Percentiles rank a stretch among this genome's conserved stretches.
Evolutionary conservation across 2,888 invertebrate species (phyloP).

Genomic region (Aplocera efformata): DNA sequence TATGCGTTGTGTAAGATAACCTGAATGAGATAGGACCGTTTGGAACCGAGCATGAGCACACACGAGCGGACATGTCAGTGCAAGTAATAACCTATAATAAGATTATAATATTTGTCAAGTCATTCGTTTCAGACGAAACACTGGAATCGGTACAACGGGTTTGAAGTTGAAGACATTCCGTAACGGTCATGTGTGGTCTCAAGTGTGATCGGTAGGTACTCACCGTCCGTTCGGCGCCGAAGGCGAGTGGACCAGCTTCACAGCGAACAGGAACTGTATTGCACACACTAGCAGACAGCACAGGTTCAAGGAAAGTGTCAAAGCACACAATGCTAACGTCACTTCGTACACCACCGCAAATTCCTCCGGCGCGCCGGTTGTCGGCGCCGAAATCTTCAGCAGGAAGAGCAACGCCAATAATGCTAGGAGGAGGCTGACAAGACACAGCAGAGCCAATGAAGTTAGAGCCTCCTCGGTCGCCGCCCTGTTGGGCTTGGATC

Average conservation of each 20-base stretch:
- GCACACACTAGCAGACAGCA: slow-evolving; percentile 96
- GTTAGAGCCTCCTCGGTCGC: slow-evolving; percentile 87
- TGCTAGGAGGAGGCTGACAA: slow-evolving; percentile 91
- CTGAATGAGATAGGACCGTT: slow-evolving; percentile 61
- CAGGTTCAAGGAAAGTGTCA: slow-evolving; percentile 92
- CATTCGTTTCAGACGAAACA: slow-evolving; percentile 26
- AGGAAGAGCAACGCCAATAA: slow-evolving; percentile 91
- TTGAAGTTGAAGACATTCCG: slow-evolving; percentile 52
- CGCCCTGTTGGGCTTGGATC: slow-evolving; percentile 58
- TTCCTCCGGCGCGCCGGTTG: slow-evolving; percentile 84
- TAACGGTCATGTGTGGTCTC: slow-evolving; percentile 21
- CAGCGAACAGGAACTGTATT: slow-evolving; percentile 95
- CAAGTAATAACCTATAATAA: slow-evolving; percentile 48
- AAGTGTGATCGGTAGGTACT: slow-evolving; percentile 36
- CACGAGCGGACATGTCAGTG: slow-evolving; percentile 30
- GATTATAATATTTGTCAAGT: slow-evolving; percentile 56
- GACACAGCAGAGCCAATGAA: slow-evolving; percentile 90
- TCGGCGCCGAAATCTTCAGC: slow-evolving; percentile 89
- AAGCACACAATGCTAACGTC: slow-evolving; percentile 92
- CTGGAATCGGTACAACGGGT: slow-evolving; percentile 50
- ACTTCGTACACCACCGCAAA: slow-evolving; percentile 95
- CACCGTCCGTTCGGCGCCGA: slow-evolving; percentile 88
- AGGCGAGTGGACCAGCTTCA: slow-evolving; percentile 93
- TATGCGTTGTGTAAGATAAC: slow-evolving; percentile 65
- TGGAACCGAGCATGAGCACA: slow-evolving; percentile 41